Evolutionary conservation across 2,797 vertebrate genomes (phyloP).

Genomic region (Lepilemur ruficaudatus): DNA sequence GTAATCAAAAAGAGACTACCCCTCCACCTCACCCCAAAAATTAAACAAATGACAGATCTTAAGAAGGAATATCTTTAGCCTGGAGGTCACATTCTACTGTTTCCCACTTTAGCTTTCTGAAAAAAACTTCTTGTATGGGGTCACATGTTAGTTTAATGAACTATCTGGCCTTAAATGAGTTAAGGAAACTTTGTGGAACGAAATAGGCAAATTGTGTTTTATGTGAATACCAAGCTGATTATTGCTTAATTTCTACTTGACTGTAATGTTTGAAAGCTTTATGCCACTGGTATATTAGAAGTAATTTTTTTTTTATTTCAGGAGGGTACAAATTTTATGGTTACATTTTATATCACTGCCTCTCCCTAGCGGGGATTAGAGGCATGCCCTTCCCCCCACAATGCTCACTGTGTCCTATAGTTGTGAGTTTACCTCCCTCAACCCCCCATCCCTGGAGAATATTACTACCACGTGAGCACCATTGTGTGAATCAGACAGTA

Average conservation of each 20-base stretch:
- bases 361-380: too few relatives aligned
- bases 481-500: too few relatives aligned
- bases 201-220: not conserved
- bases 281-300: not conserved
- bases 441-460: too few relatives aligned
- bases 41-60: not conserved
- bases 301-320: not conserved
- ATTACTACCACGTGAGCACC: too few relatives aligned
- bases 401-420: too few relatives aligned
- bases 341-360: too few relatives aligned
- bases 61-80: not conserved
- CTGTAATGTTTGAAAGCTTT: not conserved
- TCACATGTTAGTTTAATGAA: conserved; percentile 14
- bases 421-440: too few relatives aligned
- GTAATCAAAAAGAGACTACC: not conserved
- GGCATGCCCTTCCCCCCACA: too few relatives aligned
- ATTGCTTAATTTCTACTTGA: not conserved
- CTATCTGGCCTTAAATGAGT: not conserved
- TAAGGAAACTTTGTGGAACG: not conserved
- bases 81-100: not conserved
- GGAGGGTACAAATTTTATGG: too few relatives aligned
- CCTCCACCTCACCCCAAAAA: not conserved
- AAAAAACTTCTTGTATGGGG: not conserved
- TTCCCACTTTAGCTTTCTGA: not conserved
- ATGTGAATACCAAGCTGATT: not conserved